Percentiles rank a stretch among this genome's conserved stretches.
These are phyloP conservation scores for Pipistrellus pygmaeus DNA, from an alignment of 2,797 vertebrate species.

Conservation along the genomic window DNA sequence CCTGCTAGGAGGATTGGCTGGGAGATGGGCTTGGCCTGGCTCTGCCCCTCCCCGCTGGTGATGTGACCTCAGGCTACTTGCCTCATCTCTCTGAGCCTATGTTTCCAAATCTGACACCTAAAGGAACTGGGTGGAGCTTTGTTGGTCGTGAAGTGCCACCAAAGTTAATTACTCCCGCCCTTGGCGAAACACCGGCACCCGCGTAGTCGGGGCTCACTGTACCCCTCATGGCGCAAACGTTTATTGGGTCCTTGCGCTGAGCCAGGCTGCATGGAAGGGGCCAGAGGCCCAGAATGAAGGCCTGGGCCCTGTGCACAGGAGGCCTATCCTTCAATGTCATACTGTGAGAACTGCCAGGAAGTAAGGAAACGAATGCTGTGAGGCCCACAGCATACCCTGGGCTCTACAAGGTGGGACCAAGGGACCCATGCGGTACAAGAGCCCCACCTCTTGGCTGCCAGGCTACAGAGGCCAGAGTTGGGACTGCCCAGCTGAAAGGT, in stretches of 20 bases:
- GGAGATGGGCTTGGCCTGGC: not conserved
- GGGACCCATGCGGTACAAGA: not conserved
- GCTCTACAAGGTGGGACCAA: not conserved
- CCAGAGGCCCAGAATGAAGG: not conserved
- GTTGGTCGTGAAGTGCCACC: not conserved
- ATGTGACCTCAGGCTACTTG: not conserved
- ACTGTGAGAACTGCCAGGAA: not conserved
- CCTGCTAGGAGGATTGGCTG: not conserved
- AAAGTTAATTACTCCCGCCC: not conserved
- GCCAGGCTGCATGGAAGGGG: not conserved
- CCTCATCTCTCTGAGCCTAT: not conserved
- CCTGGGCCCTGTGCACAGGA: not conserved
- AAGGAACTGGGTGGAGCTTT: constrained; percentile 12
- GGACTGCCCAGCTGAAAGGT: not conserved
- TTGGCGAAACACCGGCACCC: not conserved
- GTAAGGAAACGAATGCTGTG: not conserved
- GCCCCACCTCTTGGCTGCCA: not conserved
- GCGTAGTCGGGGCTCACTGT: not conserved
- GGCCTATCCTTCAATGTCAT: not conserved
- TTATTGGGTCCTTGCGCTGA: not conserved
- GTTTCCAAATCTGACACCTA: constrained; percentile 58
- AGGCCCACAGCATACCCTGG: not conserved
- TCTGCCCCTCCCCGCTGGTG: not conserved
- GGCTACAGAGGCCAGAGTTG: not conserved
- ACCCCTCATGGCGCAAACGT: fast-evolving